Evolutionary conservation across 2,797 vertebrate species (phyloP), one percentile per base, ranked within the genome.

Genomic region (Steatocranus sp.): DNA sequence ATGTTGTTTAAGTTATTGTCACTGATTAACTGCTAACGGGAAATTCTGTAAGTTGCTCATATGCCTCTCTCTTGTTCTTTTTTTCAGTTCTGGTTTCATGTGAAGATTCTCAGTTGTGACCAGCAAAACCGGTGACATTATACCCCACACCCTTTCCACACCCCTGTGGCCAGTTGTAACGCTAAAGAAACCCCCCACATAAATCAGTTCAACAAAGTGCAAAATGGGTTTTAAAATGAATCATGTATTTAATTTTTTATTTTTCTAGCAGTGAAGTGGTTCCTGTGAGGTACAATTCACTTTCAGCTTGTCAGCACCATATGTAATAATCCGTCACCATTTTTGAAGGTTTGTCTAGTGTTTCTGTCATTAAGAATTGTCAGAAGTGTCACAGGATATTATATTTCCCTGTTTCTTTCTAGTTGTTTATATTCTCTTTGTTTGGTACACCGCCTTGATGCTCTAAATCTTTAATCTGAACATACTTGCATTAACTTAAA

Each of bases 51-150:
- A 50, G 8, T 49, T 36, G 7, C 70, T 49, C 11, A 81, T 61
- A 5, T 50, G 20, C 6, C 7, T 66, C 27, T 12, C 2, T 38
- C 3, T 23, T 53, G 3, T 75, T 68, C 75, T 63, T 11, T 89
- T 5, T 86, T 86, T 78, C 89, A 97, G 96, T 61, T 96, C 96
- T 50, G 96, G 96, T 75, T 96, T 96, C 92, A 95, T 96, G 96
- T 96, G 93, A 96, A 88, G 87, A 87, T 75, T 32, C 81, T 86
- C 88, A 84, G 87, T 36, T 76, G 48, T 25, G 75, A 89, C 84
- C 82, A 88, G 82, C 75, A 41, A 70, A 81, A 84, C 88, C 85
- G 43, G 89, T 84, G 91, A 91, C 89, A 38, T 66, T 81, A 30
- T 81, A 41, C 34, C 85, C 86, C 74, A 43, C 81, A 20, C 76